Evolutionary conservation across 2,797 vertebrate genomes (phyloP).

Genomic region (Nothura maculosa): DNA sequence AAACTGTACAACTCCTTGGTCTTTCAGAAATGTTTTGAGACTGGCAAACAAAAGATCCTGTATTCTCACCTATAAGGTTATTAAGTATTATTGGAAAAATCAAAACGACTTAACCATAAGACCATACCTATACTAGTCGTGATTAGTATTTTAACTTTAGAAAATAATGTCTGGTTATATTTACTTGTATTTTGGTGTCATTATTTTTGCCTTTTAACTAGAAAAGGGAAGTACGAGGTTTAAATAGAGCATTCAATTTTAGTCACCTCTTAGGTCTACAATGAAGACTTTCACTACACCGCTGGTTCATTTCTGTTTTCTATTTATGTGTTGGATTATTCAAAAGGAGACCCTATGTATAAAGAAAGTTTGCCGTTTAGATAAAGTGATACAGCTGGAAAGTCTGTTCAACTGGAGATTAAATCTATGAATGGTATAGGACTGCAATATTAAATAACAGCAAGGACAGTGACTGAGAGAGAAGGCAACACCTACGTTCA

Average conservation of each 20-base stretch:
- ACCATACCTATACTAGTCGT: background rate
- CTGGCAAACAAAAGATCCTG: background rate
- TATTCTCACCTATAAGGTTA: background rate
- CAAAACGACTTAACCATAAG: background rate
- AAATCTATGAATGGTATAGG: fast-evolving
- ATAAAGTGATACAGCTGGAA: background rate
- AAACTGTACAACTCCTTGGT: background rate
- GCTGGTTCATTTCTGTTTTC: background rate
- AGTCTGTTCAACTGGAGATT: background rate
- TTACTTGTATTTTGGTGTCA: background rate
- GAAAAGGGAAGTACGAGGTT: background rate
- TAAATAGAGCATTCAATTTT: background rate
- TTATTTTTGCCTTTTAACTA: background rate
- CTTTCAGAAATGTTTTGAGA: background rate
- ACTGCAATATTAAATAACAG: background rate
- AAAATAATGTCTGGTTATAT: background rate
- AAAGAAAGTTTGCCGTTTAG: background rate
- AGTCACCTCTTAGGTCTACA: background rate
- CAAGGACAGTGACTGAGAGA: background rate
- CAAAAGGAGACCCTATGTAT: background rate
- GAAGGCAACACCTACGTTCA: background rate
- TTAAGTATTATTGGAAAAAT: background rate
- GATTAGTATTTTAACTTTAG: background rate
- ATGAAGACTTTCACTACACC: background rate
- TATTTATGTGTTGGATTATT: background rate